phyloP scores from a whole-genome alignment of 2,888 invertebrate genomes.

The Xanthorhoe spadicearia region DNA sequence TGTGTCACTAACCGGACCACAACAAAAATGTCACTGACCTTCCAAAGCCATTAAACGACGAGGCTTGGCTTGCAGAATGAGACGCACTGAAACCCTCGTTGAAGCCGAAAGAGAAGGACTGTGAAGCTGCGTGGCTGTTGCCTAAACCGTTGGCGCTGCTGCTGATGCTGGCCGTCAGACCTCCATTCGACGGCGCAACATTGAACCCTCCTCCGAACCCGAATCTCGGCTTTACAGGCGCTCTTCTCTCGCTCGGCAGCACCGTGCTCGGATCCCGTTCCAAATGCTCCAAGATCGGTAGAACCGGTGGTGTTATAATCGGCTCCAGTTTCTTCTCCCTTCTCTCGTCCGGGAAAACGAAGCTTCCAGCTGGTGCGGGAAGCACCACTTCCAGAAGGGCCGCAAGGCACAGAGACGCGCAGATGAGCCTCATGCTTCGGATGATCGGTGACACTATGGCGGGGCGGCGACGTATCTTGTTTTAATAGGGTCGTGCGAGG shows the following conservation, averaged over 20 bases:
- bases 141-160: conserved; percentile 74
- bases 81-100: conserved; percentile 80
- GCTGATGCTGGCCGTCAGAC: conserved; percentile 74
- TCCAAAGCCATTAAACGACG: conserved; percentile 78
- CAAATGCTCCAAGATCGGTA: conserved; percentile 79
- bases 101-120: conserved; percentile 80
- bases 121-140: conserved; percentile 76
- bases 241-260: conserved; percentile 63
- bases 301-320: conserved; percentile 78
- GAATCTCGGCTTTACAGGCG: conserved; percentile 65
- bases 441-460: conserved; percentile 70
- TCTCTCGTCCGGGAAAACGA: conserved; percentile 74
- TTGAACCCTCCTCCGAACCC: conserved; percentile 74
- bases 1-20: conserved; percentile 34
- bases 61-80: conserved; percentile 79
- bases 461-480: conserved; percentile 71
- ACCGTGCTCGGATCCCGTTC: conserved; percentile 81
- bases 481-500: conserved; percentile 82
- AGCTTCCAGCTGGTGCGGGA: conserved; percentile 68
- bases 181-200: conserved; percentile 73
- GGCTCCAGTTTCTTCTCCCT: conserved; percentile 70
- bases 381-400: conserved; percentile 51
- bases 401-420: conserved; percentile 61
- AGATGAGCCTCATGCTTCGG: conserved; percentile 75
- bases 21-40: conserved; percentile 65